Evolutionary conservation across 2,113 vertebrate species (phyloP), one percentile per base, ranked within the genome.

Genomic region (Potamarius usumacintae): DNA sequence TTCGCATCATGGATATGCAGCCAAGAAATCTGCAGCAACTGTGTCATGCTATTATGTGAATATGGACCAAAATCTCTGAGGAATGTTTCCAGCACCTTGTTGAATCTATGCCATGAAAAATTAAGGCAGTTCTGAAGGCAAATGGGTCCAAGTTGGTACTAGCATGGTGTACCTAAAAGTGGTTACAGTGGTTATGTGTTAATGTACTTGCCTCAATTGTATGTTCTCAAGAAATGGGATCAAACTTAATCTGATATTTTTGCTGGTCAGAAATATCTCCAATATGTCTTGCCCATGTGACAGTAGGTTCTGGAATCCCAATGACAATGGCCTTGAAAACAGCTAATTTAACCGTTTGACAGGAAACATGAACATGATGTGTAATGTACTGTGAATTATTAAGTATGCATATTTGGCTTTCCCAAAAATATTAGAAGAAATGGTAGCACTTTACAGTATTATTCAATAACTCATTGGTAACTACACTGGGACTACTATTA

Each of bases 241-340:
- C 87, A 0, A 94, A 96, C 88, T 92, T 96, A 9, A 85, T 88
- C 88, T 95, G 91, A 48, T 96, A 97, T 94, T 94, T 96, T 69
- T 90, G 92, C 62, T 92, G 90, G 88, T 96, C 94, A 20, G 94
- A 93, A 82, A 97, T 91, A 57, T 92, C 89, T 74, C 94, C 95
- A 12, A 84, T 94, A 57, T 85, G 92, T 79, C 95, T 93, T 0
- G 92, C 93, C 97, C 96, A 97, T 25, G 89, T 92, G 71, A 97
- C 94, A 0, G 93, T 86, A 0, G 97, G 96, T 55, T 58, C 17
- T 18, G 97, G 97, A 1, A 97, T 93, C 82, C 96, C 96, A 17
- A 84, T 95, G 74, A 97, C 95, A 87, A 96, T 93, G 34, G 94
- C 96, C 90, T 95, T 96, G 86, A 97, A 97, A 92, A 96, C 88